Conservation (phyloP, 2,113 vertebrate species). For the Caracal caracal region DNA sequence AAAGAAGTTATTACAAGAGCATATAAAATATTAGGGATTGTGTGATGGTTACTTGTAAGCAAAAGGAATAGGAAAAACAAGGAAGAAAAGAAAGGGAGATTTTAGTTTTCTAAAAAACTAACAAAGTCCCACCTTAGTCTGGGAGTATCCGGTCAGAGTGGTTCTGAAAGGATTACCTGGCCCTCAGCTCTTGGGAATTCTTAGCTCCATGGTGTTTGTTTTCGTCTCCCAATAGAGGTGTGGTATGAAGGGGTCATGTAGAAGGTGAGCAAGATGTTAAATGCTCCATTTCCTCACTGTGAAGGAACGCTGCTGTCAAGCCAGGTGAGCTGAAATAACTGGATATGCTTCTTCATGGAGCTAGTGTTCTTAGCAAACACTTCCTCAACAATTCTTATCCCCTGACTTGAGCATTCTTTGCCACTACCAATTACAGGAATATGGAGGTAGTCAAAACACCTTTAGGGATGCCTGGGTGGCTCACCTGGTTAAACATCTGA, state of each 20-base stretch:
- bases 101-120: conserved; percentile 78
- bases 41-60: conserved; percentile 17
- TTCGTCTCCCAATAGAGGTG: conserved; percentile 86
- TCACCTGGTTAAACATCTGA: too few species aligned
- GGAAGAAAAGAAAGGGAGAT: conserved; percentile 76
- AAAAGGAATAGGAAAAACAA: conserved; percentile 77
- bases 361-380: conserved; percentile 48
- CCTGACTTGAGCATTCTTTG: not conserved
- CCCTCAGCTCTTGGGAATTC: conserved; percentile 88
- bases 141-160: conserved; percentile 83
- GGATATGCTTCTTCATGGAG: conserved; percentile 58
- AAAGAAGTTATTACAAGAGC: not conserved
- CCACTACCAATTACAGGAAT: not conserved
- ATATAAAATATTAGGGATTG: conserved; percentile 9
- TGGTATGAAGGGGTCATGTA: conserved; percentile 83
- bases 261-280: conserved; percentile 80
- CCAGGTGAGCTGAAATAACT: conserved; percentile 78
- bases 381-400: not conserved
- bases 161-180: conserved; percentile 86
- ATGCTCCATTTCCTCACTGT: conserved; percentile 74
- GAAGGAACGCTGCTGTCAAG: conserved; percentile 79
- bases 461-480: not conserved
- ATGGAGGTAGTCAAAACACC: not conserved
- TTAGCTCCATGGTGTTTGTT: conserved; percentile 84
- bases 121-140: conserved; percentile 82